Base-by-base conservation (phyloP, 2,113 vertebrate species). In the Podarcis raffonei region DNA sequence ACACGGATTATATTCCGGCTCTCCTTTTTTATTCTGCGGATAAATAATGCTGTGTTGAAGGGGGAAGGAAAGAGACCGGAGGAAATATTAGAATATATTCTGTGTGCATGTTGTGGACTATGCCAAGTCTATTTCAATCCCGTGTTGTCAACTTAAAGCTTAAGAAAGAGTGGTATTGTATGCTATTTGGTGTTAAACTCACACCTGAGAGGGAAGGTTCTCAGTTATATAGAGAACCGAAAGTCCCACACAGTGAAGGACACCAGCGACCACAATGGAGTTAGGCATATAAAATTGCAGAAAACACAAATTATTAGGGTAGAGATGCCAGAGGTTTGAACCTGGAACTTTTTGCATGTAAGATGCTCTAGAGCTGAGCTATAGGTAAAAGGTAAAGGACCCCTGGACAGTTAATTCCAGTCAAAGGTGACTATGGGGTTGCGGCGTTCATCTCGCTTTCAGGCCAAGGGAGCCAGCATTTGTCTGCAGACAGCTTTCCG, bases 1-100 rank as follows among this genome's bases (percentile, higher is more conserved):
- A 96, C 98, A 99, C 0, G 99, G 99, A 94, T 99, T 99, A 93
- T 99, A 99, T 92, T 99, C 98, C 1, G 99, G 99, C 77, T 99
- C 97, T 59, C 99, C 98, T 85, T 97, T 98, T 92, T 98, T 98
- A 97, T 99, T 99, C 96, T 99, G 98, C 94, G 98, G 99, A 93
- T 98, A 99, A 97, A 99, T 99, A 88, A 99, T 98, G 95, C 99
- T 99, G 97, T 95, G n/a, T 69, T 69, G 87, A 76, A 57, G n/a
- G 42, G 15, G 93, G 48, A 93, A 71, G 81, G 90, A 91, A 68
- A 92, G 32, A 39, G 25, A 48, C 9, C n/a, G 84, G 79, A 81
- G 39, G 1, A 80, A 42, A 90, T 88, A 76, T 80, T 0, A 89
- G 37, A 90, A n/a, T 37, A 81, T 85, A 71, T 32, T 88, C 25